A percentile compares a stretch with the other conserved stretches of the same genome.
Conservation (phyloP, 53 echinoderm and acorn worm species). For the Paracentrotus lividus region DNA sequence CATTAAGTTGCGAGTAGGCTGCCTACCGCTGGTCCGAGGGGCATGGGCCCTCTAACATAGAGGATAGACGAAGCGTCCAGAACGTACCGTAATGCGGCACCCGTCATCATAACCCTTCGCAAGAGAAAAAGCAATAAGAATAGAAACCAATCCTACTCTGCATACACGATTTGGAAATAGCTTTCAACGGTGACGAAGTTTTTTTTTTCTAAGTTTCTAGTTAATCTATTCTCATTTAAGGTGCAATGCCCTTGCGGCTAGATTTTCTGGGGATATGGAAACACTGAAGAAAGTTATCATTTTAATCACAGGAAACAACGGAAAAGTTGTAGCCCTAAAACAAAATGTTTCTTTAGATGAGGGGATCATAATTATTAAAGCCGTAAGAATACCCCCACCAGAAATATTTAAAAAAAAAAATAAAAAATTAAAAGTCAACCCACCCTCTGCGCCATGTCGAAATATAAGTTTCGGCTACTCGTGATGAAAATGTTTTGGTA, state of each 20-base stretch:
- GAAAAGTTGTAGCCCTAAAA: constrained; percentile 17
- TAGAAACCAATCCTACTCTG: too few relatives aligned
- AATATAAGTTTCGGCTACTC: constrained; percentile 2
- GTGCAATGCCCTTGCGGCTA: too few relatives aligned
- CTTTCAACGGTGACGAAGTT: too few relatives aligned
- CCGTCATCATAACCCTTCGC: constrained; percentile 89
- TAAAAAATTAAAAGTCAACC: not conserved
- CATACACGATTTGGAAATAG: too few relatives aligned
- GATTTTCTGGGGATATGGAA: not conserved
- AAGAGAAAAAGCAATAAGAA: constrained; percentile 18
- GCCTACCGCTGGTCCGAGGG: constrained; percentile 96
- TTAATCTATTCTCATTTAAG: too few relatives aligned
- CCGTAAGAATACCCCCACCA: too few relatives aligned
- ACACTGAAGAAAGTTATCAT: not conserved
- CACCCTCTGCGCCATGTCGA: constrained; percentile 71
- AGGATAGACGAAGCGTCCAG: constrained; percentile 89
- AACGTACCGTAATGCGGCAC: constrained; percentile 95
- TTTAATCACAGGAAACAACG: not conserved
- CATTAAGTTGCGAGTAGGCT: constrained; percentile 97
- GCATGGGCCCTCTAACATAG: constrained; percentile 98
- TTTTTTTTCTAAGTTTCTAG: too few relatives aligned
- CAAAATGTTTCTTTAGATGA: constrained; percentile 18
- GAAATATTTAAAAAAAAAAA: not conserved
- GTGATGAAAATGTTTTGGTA: constrained; percentile 10
- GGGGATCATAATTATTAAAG: not conserved